Evolutionary conservation across 2,113 vertebrate genomes (phyloP).

Genomic region (Setophaga coronata): DNA sequence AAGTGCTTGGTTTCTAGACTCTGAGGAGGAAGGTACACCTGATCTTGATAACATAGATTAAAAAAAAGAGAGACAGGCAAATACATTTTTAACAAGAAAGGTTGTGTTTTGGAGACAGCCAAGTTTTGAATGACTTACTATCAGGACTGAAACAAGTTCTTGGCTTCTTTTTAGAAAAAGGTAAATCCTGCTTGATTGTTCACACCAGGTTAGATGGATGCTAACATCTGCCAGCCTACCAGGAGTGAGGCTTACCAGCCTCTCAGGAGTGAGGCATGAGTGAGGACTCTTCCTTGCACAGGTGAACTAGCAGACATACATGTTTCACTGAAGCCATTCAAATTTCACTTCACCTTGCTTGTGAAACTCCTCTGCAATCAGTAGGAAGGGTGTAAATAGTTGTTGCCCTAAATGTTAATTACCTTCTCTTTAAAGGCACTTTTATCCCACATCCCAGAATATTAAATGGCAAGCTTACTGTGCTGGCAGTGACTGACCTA

Average conservation of each 20-base stretch:
- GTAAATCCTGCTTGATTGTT: not conserved
- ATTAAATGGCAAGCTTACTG: not conserved
- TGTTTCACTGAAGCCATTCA: not conserved
- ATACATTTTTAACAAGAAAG: not conserved
- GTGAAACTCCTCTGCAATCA: not conserved
- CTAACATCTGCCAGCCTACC: not conserved
- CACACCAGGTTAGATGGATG: rapidly evolving
- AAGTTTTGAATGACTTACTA: not conserved
- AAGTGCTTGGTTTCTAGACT: not conserved
- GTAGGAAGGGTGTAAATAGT: rapidly evolving
- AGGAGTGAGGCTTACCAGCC: too few relatives aligned
- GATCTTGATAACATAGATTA: not conserved
- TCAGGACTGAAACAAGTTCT: not conserved
- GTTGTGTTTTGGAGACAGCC: not conserved
- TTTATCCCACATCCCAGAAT: not conserved
- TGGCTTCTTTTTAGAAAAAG: not conserved
- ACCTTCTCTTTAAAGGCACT: not conserved
- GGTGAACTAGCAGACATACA: not conserved
- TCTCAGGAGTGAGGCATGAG: not conserved
- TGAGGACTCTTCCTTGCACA: rapidly evolving
- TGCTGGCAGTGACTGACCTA: not conserved
- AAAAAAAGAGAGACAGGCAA: not conserved
- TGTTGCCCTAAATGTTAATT: not conserved
- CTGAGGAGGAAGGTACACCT: not conserved
- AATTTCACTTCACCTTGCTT: not conserved